These are phyloP conservation scores for Hylomyscus alleni DNA, from an alignment of 2,797 vertebrate genomes.

Conservation along the genomic window DNA sequence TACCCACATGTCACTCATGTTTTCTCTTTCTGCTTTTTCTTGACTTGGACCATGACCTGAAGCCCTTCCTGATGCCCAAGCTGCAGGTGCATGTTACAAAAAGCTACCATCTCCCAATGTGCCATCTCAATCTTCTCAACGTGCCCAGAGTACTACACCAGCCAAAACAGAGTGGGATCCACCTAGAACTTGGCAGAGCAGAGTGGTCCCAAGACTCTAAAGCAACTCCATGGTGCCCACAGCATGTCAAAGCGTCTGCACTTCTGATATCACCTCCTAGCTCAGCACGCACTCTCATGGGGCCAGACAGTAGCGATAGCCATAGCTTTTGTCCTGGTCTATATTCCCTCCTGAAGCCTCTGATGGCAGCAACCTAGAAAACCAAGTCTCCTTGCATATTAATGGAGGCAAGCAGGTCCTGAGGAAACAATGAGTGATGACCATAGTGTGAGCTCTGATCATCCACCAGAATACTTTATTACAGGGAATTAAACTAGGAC, in stretches of 20 bases:
- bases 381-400: conserved; percentile 9
- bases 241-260: background rate
- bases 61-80: background rate
- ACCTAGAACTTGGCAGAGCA: background rate
- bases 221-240: background rate
- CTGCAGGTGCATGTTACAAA: background rate
- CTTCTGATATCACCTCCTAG: background rate
- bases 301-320: background rate
- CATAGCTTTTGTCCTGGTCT: background rate
- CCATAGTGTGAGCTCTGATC: background rate
- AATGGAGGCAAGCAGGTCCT: background rate
- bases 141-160: background rate
- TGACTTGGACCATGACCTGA: background rate
- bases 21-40: background rate
- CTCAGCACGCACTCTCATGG: background rate
- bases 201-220: background rate
- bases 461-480: conserved; percentile 12
- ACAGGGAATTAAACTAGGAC: conserved; percentile 42
- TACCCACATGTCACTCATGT: background rate
- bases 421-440: background rate
- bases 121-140: background rate
- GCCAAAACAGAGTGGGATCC: too few relatives aligned
- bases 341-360: background rate
- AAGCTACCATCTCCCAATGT: background rate
- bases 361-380: background rate